phyloP scores from a whole-genome alignment of 2,113 vertebrate genomes.

The Dicerorhinus sumatrensis region DNA sequence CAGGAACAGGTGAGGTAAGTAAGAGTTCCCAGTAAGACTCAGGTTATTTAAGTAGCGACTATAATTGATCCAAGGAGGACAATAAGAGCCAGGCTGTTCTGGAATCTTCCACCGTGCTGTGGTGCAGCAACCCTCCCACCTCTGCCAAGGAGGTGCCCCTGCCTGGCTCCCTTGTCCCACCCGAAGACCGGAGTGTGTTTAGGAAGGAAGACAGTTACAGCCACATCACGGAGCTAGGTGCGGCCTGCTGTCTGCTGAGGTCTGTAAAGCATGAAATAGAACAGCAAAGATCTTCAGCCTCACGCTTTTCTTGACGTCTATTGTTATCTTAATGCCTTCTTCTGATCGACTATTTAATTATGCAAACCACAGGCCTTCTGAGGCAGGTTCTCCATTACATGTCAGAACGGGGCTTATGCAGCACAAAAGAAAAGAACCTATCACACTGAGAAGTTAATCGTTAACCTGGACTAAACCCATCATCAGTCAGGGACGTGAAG shows the following conservation, averaged over 20 bases:
- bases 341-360: neutral
- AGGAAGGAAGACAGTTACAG: neutral
- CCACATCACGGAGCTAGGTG: rapidly evolving
- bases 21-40: neutral
- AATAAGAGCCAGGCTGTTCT: neutral
- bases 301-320: neutral
- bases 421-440: neutral
- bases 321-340: neutral
- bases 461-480: neutral
- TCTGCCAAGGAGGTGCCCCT: too few relatives aligned
- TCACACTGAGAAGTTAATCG: neutral
- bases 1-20: neutral
- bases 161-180: rapidly evolving
- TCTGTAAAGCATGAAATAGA: rapidly evolving
- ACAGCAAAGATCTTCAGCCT: neutral
- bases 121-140: too few relatives aligned
- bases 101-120: rapidly evolving
- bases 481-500: neutral
- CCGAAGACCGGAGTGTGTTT: neutral
- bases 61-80: neutral
- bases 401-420: neutral
- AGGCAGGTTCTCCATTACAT: neutral
- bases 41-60: rapidly evolving
- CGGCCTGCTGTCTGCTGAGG: neutral
- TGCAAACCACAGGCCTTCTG: neutral